These are phyloP conservation scores for Petrocephalus schoutedeni DNA, from an alignment of 2,797 vertebrate genomes.

Conservation along the genomic window DNA sequence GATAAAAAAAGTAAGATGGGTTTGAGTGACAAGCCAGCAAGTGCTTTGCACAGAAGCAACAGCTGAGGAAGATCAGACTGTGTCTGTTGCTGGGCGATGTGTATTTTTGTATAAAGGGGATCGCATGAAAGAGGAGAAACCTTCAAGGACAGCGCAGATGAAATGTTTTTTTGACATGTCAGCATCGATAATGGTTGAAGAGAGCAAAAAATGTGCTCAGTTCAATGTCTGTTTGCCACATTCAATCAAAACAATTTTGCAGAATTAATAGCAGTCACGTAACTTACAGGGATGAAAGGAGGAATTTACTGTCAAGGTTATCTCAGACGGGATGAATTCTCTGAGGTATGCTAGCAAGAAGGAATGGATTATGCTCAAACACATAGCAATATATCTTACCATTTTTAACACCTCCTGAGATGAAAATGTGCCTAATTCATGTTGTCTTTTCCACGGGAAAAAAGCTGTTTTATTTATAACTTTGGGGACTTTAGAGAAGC, in stretches of 20 bases:
- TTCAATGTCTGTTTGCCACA: not conserved
- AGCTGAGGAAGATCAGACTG: not conserved
- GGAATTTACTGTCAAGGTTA: not conserved
- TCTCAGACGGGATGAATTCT: not conserved
- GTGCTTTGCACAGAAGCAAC: not conserved
- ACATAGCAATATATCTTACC: not conserved
- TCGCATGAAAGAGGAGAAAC: not conserved
- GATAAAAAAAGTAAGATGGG: not conserved
- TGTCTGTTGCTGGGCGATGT: not conserved
- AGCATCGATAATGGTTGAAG: not conserved
- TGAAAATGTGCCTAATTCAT: slow-evolving; percentile 12
- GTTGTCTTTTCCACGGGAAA: not conserved
- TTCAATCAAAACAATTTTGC: not conserved
- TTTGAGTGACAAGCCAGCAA: not conserved
- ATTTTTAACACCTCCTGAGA: not conserved
- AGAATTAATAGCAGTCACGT: not conserved
- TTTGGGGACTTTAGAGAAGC: not conserved
- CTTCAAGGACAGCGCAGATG: not conserved
- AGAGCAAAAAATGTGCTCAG: not conserved
- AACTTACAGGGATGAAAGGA: not conserved
- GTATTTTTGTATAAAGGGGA: slow-evolving; percentile 1
- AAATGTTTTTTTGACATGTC: not conserved
- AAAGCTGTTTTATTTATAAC: slow-evolving; percentile 20
- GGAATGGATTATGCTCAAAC: not conserved
- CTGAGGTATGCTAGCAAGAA: not conserved